Percentiles rank a stretch among this genome's conserved stretches.
Conservation (phyloP, 2,797 vertebrate genomes). For the Myripristis murdjan region DNA sequence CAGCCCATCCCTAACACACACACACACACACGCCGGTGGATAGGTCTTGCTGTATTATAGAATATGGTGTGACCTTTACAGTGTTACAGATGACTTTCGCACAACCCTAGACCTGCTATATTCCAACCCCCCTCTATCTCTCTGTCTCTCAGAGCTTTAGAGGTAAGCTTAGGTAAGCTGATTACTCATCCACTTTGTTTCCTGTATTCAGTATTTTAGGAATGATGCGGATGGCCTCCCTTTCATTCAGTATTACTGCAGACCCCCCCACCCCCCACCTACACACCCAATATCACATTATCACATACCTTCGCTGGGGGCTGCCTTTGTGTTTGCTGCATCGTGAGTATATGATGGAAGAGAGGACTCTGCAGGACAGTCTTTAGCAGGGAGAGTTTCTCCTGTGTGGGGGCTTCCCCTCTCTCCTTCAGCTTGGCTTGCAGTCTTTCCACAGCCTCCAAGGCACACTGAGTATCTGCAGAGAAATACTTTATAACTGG, state of each 20-base stretch:
- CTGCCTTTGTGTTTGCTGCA: constrained; percentile 90
- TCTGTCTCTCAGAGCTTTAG: constrained; percentile 67
- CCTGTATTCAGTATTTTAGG: constrained; percentile 79
- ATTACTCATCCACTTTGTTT: constrained; percentile 84
- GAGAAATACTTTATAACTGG: constrained; percentile 33
- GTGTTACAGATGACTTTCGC: constrained; percentile 40
- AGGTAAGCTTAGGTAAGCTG: constrained; percentile 85
- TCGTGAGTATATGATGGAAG: constrained; percentile 93
- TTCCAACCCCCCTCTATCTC: constrained; percentile 46
- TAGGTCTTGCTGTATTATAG: constrained; percentile 18
- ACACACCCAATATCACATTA: constrained; percentile 32
- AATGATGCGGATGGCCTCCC: constrained; percentile 64
- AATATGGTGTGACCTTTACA: constrained; percentile 7
- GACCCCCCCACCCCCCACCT: constrained; percentile 45
- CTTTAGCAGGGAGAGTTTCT: constrained; percentile 92
- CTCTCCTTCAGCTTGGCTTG: constrained; percentile 92
- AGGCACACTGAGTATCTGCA: constrained; percentile 90
- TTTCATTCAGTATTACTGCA: constrained; percentile 66
- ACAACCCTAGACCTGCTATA: constrained; percentile 54
- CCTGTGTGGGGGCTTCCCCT: constrained; percentile 90
- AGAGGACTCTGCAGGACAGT: constrained; percentile 96
- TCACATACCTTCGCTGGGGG: constrained; percentile 72
- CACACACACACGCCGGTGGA: not conserved
- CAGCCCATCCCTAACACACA: not conserved
- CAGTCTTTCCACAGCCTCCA: constrained; percentile 94